Evolutionary conservation across 2,888 invertebrate species (phyloP).

Genomic region (Xylocampa areola): DNA sequence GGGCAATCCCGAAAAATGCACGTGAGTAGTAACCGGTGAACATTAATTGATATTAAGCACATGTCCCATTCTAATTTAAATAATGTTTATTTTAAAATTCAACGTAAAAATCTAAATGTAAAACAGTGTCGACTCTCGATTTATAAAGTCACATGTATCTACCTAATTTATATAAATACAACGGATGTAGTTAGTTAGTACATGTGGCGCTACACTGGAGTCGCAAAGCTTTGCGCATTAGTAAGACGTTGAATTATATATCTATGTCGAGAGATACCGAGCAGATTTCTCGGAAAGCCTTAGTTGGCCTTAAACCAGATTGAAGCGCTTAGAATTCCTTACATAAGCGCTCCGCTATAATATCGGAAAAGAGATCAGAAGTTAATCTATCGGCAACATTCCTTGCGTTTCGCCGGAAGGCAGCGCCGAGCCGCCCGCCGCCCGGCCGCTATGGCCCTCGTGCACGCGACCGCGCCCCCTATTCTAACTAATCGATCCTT

Average conservation of each 20-base stretch:
- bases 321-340: slow-evolving; percentile 88
- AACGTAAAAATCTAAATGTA: slow-evolving; percentile 37
- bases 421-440: slow-evolving; percentile 73
- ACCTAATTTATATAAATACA: slow-evolving; percentile 46
- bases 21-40: too few relatives aligned
- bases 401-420: slow-evolving; percentile 89
- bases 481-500: slow-evolving; percentile 81
- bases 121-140: slow-evolving; percentile 32
- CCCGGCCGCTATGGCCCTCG: slow-evolving; percentile 72
- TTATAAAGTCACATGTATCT: slow-evolving; percentile 48
- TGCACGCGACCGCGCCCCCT: slow-evolving; percentile 81
- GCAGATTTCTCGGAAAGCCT: slow-evolving; percentile 74
- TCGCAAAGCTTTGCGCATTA: slow-evolving; percentile 52
- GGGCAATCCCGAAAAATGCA: too few relatives aligned
- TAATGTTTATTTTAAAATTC: slow-evolving; percentile 43
- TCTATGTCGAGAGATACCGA: slow-evolving; percentile 64
- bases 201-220: slow-evolving; percentile 24
- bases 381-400: slow-evolving; percentile 90
- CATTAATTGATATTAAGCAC: slow-evolving; percentile 47
- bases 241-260: slow-evolving; percentile 60
- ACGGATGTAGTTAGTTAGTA: slow-evolving; percentile 36
- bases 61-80: slow-evolving; percentile 44
- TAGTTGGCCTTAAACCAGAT: slow-evolving; percentile 85
- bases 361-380: slow-evolving; percentile 90
- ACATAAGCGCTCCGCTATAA: slow-evolving; percentile 86